These are phyloP conservation scores for Musca domestica DNA, from an alignment of 1,140 invertebrate genomes.

Conservation along the genomic window DNA sequence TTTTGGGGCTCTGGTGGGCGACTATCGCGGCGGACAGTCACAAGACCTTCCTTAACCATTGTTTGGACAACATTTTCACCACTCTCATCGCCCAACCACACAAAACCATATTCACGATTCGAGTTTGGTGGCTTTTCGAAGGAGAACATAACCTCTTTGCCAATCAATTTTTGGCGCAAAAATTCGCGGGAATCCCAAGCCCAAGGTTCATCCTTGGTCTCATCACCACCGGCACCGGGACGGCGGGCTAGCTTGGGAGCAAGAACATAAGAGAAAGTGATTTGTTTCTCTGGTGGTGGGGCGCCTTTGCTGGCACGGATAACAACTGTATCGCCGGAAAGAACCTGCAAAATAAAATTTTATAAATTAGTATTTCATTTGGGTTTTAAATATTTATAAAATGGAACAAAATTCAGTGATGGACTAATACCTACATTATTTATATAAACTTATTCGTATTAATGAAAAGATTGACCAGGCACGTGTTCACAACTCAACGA, in stretches of 20 bases:
- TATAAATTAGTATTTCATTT: no score
- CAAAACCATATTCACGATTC: constrained; percentile 81
- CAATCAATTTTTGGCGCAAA: constrained; percentile 87
- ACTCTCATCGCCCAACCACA: constrained; percentile 73
- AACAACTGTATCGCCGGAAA: constrained; percentile 87
- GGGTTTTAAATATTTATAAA: not conserved
- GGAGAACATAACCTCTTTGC: constrained; percentile 81
- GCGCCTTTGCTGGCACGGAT: constrained; percentile 78
- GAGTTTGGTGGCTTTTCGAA: constrained; percentile 70
- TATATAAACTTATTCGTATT: no score
- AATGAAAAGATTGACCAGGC: no score
- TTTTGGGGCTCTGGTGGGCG: constrained; percentile 59
- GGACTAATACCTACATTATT: not conserved
- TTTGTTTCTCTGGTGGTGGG: constrained; percentile 85
- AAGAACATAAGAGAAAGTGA: constrained; percentile 85
- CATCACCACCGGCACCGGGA: constrained; percentile 64
- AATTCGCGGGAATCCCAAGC: constrained; percentile 97
- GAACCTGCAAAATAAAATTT: constrained; percentile 61
- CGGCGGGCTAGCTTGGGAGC: constrained; percentile 88
- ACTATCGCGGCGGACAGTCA: constrained; percentile 76
- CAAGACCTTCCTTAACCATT: constrained; percentile 83
- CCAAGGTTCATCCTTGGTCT: constrained; percentile 87
- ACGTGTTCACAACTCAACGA: no score
- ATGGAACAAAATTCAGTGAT: not conserved
- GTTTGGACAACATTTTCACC: constrained; percentile 86